Evolutionary conservation across 2,888 invertebrate genomes (phyloP).

Genomic region (Macrophya alboannulata): DNA sequence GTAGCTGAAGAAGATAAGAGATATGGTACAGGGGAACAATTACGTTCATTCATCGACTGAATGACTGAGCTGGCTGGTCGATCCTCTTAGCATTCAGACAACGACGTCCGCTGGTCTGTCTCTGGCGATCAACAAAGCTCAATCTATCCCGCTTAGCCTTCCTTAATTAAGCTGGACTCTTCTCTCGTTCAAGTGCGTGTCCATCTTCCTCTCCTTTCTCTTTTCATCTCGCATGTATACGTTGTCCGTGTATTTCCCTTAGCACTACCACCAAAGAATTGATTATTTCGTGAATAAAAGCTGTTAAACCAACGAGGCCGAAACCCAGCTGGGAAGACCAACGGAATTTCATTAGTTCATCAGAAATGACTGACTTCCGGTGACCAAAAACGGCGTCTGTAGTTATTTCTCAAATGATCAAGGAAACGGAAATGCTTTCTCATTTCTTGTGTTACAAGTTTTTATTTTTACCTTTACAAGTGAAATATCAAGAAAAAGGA

Average conservation of each 20-base stretch:
- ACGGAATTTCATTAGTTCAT: neutral
- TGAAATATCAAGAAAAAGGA: neutral
- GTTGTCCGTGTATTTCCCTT: neutral
- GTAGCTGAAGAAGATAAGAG: conserved; percentile 25
- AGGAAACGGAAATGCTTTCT: neutral
- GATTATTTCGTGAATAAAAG: conserved; percentile 1
- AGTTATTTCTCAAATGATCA: neutral
- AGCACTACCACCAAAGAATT: neutral
- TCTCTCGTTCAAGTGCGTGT: conserved; percentile 36
- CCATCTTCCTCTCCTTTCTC: neutral
- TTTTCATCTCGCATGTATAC: neutral
- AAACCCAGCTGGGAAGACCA: neutral
- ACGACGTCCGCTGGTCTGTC: conserved; percentile 42
- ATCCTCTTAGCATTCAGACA: conserved; percentile 53
- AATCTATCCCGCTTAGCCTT: conserved; percentile 40
- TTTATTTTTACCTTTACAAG: neutral
- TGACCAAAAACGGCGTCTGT: neutral
- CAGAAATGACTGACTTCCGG: neutral
- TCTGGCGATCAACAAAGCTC: conserved; percentile 47
- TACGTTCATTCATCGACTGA: conserved; percentile 51
- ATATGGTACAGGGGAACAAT: conserved; percentile 38
- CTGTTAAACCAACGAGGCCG: neutral
- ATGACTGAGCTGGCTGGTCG: conserved; percentile 21
- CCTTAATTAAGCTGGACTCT: conserved; percentile 38
- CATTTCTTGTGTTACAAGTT: neutral